Conservation (phyloP, 2,113 vertebrate genomes). For the Chaenocephalus aceratus region DNA sequence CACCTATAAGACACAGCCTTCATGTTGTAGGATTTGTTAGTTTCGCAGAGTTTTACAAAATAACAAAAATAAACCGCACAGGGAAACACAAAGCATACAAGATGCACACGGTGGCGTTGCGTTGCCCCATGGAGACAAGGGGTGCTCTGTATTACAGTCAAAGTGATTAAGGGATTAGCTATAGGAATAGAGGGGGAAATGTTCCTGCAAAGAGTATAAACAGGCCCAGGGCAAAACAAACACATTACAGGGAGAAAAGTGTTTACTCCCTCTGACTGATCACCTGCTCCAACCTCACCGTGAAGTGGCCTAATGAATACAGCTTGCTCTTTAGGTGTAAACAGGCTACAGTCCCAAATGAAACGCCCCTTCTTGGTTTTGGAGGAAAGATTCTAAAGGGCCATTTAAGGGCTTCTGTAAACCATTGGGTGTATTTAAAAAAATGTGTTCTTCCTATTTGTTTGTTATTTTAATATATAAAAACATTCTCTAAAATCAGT, state of each 20-base stretch:
- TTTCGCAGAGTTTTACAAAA: background rate
- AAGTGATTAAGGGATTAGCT: slow-evolving; percentile 66
- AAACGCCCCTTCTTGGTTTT: slow-evolving; percentile 18
- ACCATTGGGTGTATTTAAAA: slow-evolving; percentile 5
- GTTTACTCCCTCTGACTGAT: slow-evolving; percentile 59
- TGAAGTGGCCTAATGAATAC: background rate
- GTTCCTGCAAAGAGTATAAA: slow-evolving; percentile 50
- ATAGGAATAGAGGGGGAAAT: slow-evolving; percentile 41
- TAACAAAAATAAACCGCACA: slow-evolving; percentile 1
- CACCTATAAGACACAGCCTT: background rate
- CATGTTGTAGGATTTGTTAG: background rate
- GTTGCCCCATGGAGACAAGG: slow-evolving; percentile 16
- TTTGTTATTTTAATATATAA: background rate
- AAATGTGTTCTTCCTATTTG: slow-evolving; percentile 3
- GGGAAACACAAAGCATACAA: slow-evolving; percentile 1
- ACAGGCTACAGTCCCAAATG: slow-evolving; percentile 17
- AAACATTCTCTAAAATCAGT: no score
- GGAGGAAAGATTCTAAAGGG: background rate
- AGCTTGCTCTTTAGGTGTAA: slow-evolving; percentile 26
- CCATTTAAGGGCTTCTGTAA: background rate
- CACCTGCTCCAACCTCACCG: slow-evolving; percentile 14
- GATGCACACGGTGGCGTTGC: background rate
- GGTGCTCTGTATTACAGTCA: slow-evolving; percentile 25
- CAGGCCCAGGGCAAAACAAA: slow-evolving; percentile 60
- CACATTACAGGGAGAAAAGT: slow-evolving; percentile 35